These are phyloP conservation scores for Xestia rhomboidea DNA, from an alignment of 2,888 invertebrate genomes.

Conservation along the genomic window DNA sequence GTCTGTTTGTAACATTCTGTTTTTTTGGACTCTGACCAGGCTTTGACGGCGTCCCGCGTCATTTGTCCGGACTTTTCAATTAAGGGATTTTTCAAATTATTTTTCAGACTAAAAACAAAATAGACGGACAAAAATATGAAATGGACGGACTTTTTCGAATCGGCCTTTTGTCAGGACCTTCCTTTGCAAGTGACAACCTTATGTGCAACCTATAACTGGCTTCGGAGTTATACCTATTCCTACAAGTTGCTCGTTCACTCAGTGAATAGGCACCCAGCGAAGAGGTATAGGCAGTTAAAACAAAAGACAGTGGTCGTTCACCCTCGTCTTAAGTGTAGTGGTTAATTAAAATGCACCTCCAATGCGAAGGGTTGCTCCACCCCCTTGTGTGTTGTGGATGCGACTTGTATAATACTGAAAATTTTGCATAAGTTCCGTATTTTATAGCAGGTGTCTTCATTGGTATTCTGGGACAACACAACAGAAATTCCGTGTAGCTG, in stretches of 20 bases:
- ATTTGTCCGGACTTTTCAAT: not conserved
- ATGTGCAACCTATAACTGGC: not conserved
- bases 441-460: not conserved
- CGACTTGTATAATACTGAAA: constrained; percentile 23
- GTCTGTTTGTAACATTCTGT: not conserved
- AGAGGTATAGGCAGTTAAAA: constrained; percentile 36
- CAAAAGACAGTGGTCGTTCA: constrained; percentile 43
- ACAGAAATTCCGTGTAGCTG: not conserved
- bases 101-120: not conserved
- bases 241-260: not conserved
- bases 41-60: not conserved
- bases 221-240: not conserved
- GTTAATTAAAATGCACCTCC: constrained; percentile 60
- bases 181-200: not conserved
- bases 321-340: constrained; percentile 41
- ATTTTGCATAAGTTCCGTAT: not conserved
- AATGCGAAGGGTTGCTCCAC: constrained; percentile 23
- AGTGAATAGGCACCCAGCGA: not conserved
- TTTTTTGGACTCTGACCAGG: not conserved
- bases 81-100: not conserved
- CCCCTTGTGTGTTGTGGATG: constrained; percentile 7
- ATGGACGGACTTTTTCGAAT: not conserved
- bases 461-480: not conserved
- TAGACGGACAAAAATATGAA: no score
- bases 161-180: not conserved